These are phyloP conservation scores for Arctopsyche grandis DNA, from an alignment of 1,140 invertebrate genomes.

Conservation along the genomic window DNA sequence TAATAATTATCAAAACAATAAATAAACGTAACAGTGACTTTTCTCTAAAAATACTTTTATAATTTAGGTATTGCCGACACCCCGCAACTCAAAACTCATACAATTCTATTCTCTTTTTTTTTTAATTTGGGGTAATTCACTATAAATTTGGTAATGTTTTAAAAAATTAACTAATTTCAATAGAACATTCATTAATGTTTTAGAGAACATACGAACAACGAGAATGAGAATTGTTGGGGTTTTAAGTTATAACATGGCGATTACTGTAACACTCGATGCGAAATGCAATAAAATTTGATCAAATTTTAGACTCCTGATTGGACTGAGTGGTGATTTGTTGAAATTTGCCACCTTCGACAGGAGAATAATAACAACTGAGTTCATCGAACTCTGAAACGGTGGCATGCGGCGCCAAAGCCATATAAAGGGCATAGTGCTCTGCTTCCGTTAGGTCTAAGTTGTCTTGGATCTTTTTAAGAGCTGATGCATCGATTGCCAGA, in stretches of 20 bases:
- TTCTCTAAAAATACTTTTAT: not conserved
- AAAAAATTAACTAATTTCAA: not conserved
- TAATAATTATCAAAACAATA: constrained; percentile 54
- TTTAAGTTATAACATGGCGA: too few species aligned
- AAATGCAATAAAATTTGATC: constrained; percentile 13
- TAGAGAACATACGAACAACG: too few species aligned
- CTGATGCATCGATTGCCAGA: constrained; percentile 61
- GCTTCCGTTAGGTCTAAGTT: constrained; percentile 78
- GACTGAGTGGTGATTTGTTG: constrained; percentile 51
- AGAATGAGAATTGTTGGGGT: too few species aligned
- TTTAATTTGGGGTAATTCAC: constrained; percentile 1
- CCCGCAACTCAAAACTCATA: too few species aligned
- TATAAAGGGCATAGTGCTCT: constrained; percentile 87
- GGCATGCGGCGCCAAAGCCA: constrained; percentile 82
- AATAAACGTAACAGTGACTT: constrained; percentile 52
- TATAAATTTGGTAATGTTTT: too few species aligned
- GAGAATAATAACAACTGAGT: constrained; percentile 85
- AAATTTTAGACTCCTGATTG: constrained; percentile 47
- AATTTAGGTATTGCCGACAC: not conserved
- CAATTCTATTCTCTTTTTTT: too few species aligned
- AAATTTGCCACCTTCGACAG: constrained; percentile 79
- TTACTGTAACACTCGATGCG: not conserved
- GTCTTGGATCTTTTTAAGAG: constrained; percentile 62
- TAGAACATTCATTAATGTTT: too few species aligned
- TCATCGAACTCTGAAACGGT: constrained; percentile 89